A percentile compares a stretch with the other conserved stretches of the same genome.
These are phyloP conservation scores for Himalopsyche tibetana DNA, from an alignment of 2,888 invertebrate genomes.

Conservation along the genomic window DNA sequence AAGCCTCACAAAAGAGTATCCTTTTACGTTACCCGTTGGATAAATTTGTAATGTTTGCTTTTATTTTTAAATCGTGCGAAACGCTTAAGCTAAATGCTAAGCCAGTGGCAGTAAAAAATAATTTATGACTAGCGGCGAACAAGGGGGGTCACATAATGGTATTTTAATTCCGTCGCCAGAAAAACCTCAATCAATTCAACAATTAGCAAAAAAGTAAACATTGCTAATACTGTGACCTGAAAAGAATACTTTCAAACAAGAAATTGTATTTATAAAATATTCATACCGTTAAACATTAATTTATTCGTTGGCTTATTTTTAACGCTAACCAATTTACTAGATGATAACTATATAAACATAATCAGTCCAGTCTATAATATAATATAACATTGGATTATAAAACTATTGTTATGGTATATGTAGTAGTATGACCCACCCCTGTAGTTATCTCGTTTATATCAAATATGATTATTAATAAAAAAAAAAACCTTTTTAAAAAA, in stretches of 20 bases:
- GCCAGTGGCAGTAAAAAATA: conserved; percentile 30
- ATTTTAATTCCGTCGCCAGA: conserved; percentile 30
- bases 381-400: no score
- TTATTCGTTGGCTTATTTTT: no score
- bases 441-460: no score
- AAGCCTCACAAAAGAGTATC: neutral
- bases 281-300: no score
- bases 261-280: no score
- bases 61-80: conserved; percentile 7
- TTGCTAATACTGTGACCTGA: neutral
- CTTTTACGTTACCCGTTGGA: neutral
- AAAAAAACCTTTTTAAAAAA: no score
- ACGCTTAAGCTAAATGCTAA: conserved; percentile 14
- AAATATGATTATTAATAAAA: no score
- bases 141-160: conserved; percentile 7
- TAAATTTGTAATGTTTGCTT: conserved; percentile 21
- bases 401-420: no score
- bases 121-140: neutral
- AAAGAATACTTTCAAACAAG: neutral
- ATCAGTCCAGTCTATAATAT: no score
- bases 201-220: conserved; percentile 6
- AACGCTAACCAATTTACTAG: no score
- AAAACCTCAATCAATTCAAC: conserved; percentile 30
- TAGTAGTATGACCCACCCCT: no score
- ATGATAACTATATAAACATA: no score